Conservation (phyloP, 2,797 vertebrate genomes). For the Aotus griseimembra region DNA sequence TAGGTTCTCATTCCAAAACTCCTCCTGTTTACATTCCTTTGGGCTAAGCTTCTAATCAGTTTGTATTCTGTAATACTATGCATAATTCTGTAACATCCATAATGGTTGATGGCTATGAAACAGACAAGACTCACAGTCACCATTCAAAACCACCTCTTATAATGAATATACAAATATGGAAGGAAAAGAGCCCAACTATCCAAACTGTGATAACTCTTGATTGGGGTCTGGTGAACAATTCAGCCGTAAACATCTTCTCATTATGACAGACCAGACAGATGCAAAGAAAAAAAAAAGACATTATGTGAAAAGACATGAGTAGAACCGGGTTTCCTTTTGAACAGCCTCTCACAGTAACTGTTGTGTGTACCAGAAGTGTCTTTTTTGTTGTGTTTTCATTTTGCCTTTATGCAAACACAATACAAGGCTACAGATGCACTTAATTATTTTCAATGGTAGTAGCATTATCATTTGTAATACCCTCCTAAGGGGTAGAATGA, state of each 20-base stretch:
- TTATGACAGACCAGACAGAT: conserved; percentile 5
- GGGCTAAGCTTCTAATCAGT: conserved; percentile 48
- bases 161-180: conserved; percentile 42
- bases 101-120: conserved; percentile 45
- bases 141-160: conserved; percentile 27
- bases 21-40: conserved; percentile 47
- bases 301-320: neutral
- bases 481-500: neutral
- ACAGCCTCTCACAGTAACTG: neutral
- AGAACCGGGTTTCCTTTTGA: neutral
- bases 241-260: neutral
- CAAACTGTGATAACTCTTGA: conserved; percentile 39
- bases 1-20: neutral
- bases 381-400: neutral
- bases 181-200: neutral
- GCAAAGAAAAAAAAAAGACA: neutral
- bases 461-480: neutral
- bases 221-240: conserved; percentile 10
- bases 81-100: conserved; percentile 41
- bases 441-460: conserved; percentile 31
- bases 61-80: conserved; percentile 36
- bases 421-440: neutral
- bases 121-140: conserved; percentile 55
- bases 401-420: conserved; percentile 15
- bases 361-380: neutral